These are phyloP conservation scores for Drosophila limbata DNA, from an alignment of 2,888 invertebrate species.

Conservation along the genomic window DNA sequence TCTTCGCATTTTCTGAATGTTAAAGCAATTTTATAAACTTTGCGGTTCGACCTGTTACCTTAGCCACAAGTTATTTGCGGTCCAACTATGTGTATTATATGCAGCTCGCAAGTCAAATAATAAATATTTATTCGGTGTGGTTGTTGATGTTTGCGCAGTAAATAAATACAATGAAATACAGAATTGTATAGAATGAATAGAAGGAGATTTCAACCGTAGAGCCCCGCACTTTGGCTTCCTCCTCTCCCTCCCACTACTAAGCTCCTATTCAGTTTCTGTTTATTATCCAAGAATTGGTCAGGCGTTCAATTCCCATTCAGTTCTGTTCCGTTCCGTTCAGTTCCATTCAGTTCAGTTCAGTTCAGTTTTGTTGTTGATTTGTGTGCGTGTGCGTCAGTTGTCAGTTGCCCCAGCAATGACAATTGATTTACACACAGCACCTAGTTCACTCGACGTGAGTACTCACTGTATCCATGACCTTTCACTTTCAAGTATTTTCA, in stretches of 20 bases:
- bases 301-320: constrained; percentile 62
- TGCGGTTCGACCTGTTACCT: neutral
- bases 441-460: neutral
- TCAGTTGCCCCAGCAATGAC: constrained; percentile 45
- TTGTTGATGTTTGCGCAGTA: constrained; percentile 59
- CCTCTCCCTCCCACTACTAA: neutral
- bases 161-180: constrained; percentile 63
- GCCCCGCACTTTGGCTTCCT: neutral
- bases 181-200: constrained; percentile 23
- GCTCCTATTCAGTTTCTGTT: constrained; percentile 24
- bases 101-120: constrained; percentile 44
- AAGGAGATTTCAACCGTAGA: constrained; percentile 3
- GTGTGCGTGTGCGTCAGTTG: constrained; percentile 30
- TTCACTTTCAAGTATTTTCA: constrained; percentile 16
- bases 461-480: constrained; percentile 4
- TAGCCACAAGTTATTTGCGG: neutral
- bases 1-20: too few species aligned
- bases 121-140: constrained; percentile 57
- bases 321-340: neutral
- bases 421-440: constrained; percentile 13
- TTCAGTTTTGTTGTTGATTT: constrained; percentile 31
- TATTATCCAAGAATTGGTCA: constrained; percentile 60
- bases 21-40: too few species aligned
- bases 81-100: neutral
- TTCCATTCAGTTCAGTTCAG: constrained; percentile 9